Evolutionary conservation across 2,113 vertebrate genomes (phyloP), one percentile per base, ranked within the genome.

Genomic region (Notechis scutatus): DNA sequence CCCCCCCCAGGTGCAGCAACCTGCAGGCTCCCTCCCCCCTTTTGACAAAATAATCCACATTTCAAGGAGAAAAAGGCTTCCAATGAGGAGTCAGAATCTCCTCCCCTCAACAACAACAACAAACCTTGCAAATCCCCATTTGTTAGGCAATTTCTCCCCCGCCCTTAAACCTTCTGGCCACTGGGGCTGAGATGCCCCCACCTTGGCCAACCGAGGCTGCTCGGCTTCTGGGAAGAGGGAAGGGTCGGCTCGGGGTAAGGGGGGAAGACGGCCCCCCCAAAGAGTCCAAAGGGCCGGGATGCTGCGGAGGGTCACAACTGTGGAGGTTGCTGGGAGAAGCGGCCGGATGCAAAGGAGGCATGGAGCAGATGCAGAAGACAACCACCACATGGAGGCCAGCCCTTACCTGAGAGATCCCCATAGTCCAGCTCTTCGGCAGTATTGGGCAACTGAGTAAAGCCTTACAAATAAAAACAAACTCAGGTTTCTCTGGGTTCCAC

Each of bases 401-500:
- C 97, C 98, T 98, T 98, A 98, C 98, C 98, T 98, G 98, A 96
- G 97, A 97, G 97, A 92, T 98, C 98, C 97, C 97, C 98, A 98
- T 96, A 97, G 97, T 98, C 97, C 97, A 98, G 98, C 96, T 98
- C 98, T 97, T 98, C 98, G 96, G 97, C 98, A 93, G 98, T 98
- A 98, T 98, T 98, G 96, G 98, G 98, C 97, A 98, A 98, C 97
- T 98, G 97, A 98, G 97, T 98, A 97, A 98, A 97, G 98, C 98
- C 98, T 98, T 98, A 98, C 97, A 98, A 98, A 97, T 97, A 97
- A 98, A 98, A 98, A 98, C 97, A 98, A 97, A 98, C 97, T 97
- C 94, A 90, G 97, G 98, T 98, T 98, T 97, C 95, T 98, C 96
- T 97, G 96, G 50, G 91, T 97, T 98, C 97, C 97, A 98, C 96